Conservation (phyloP, 1,140 invertebrate genomes). For the Colletes latitarsis region DNA sequence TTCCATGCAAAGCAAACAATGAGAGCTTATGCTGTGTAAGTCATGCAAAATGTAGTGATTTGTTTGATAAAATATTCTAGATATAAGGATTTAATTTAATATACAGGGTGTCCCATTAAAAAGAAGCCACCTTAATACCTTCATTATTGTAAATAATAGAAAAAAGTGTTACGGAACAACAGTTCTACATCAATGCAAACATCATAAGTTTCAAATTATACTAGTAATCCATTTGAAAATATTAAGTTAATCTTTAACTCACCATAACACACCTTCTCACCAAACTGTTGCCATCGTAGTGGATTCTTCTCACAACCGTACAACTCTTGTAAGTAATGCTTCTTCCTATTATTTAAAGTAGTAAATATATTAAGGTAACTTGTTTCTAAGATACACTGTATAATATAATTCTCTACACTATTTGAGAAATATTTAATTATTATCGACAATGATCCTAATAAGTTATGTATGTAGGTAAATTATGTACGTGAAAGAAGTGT, state of each 20-base stretch:
- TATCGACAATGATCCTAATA: constrained; percentile 40
- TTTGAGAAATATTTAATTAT: constrained; percentile 50
- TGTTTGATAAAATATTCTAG: constrained; percentile 45
- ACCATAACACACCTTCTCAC: too few species aligned
- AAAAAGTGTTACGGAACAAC: too few species aligned
- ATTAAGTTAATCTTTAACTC: too few species aligned
- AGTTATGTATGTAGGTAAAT: constrained; percentile 49
- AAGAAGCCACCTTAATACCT: too few species aligned
- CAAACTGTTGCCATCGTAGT: too few species aligned
- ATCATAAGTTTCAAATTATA: too few species aligned
- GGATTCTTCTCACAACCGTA: too few species aligned
- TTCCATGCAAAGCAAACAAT: constrained; percentile 34
- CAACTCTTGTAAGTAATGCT: too few species aligned
- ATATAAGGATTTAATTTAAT: constrained; percentile 40
- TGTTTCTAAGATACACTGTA: background rate
- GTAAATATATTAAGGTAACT: too few species aligned
- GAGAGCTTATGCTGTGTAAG: constrained; percentile 38
- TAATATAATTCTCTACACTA: constrained; percentile 44
- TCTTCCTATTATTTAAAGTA: background rate
- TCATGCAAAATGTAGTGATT: constrained; percentile 45
- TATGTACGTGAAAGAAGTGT: constrained; percentile 51
- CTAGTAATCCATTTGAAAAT: too few species aligned
- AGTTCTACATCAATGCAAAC: too few species aligned
- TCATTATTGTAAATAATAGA: too few species aligned
- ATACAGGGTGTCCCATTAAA: background rate